Conservation (phyloP, 1,140 invertebrate genomes). For the Carposina sasakii region DNA sequence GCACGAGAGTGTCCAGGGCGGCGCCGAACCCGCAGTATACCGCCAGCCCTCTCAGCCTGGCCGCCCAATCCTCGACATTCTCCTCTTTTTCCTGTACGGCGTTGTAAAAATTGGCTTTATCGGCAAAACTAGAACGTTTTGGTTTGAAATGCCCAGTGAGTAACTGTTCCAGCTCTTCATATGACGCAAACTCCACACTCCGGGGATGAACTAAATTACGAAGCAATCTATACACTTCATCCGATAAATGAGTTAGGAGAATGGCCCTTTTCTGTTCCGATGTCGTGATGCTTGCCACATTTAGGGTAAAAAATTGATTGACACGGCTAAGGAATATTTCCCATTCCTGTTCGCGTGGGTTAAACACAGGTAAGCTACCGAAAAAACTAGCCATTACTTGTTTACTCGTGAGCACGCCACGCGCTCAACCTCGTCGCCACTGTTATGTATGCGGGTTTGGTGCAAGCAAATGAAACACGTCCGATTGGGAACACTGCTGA, state of each 20-base stretch:
- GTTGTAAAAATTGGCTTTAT: constrained; percentile 3
- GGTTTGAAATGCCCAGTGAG: constrained; percentile 7
- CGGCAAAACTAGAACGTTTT: neutral
- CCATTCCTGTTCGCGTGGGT: neutral
- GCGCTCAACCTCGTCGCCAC: neutral
- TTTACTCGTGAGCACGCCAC: too few species aligned
- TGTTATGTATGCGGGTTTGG: neutral
- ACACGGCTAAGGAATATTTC: neutral
- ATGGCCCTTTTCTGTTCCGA: neutral
- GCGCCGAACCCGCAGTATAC: constrained; percentile 5
- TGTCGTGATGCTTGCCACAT: neutral
- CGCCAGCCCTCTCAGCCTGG: neutral
- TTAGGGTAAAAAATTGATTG: neutral
- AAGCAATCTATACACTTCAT: neutral
- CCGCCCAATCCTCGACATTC: constrained; percentile 5
- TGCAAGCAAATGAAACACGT: too few species aligned
- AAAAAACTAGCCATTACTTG: neutral
- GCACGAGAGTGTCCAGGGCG: neutral
- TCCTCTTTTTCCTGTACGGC: neutral
- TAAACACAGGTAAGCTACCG: neutral
- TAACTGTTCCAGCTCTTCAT: neutral
- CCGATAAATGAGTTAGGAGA: constrained; percentile 2
- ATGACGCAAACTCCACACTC: neutral
- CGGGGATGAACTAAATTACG: constrained; percentile 1
- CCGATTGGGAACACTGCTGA: too few species aligned